Evolutionary conservation across 1,140 invertebrate species (phyloP), one percentile per base, ranked within the genome.

Genomic region (Sarcophaga peregrina): DNA sequence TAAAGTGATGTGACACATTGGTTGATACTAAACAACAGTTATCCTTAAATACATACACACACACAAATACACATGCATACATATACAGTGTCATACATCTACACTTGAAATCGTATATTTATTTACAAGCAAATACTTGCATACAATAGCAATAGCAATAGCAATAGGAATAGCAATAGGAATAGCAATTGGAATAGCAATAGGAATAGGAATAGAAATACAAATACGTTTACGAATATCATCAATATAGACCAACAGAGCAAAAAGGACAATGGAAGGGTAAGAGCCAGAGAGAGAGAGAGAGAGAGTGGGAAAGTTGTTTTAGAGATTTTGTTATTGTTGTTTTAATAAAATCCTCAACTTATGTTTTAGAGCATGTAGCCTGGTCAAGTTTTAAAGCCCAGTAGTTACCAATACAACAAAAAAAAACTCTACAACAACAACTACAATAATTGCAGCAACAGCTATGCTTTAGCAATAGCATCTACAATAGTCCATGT

Each of bases 301-400:
- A 37, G 25, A 1, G 25, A 37, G 25, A 37, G 25, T 2, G 25
- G 25, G 25, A 1, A 47, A 17, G 75, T 20, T 78, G 75, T 78
- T 37, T 78, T 50, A 52, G 47, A 78, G 75, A 78, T 78, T 78
- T 78, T 78, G 75, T 50, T 78, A 78, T 47, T 78, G 75, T 78
- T 78, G 75, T 78, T 78, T 78, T 78, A 78, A 78, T 78, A 78
- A 78, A 78, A 78, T 78, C 75, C 75, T 78, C 75, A 78, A 78
- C 75, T 78, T 78, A 78, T 78, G 75, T 78, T 78, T 78, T 78
- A 78, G 75, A 78, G 48, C 75, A 78, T 78, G 75, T 78, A 78
- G 75, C 75, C 75, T 78, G 75, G 75, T 78, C 75, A 78, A 78
- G 75, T 78, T 78, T 78, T 78, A 78, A 78, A 78, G 75, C 75